Evolutionary conservation across 1,140 invertebrate genomes (phyloP).

Genomic region (Eumaeus atala): DNA sequence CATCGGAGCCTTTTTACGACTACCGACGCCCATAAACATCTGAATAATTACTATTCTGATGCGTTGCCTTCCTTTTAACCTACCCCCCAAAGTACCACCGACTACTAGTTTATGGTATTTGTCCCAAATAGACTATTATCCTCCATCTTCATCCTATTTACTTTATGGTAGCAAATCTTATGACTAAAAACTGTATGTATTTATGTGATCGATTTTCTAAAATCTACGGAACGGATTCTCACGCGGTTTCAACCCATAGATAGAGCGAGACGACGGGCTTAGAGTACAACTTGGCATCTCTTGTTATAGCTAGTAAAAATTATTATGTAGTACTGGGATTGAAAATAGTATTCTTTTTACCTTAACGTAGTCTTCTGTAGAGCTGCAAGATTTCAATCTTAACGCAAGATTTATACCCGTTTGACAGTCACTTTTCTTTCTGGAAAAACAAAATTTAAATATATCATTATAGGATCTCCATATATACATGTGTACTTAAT

Average conservation of each 20-base stretch:
- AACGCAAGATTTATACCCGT: conserved; percentile 38
- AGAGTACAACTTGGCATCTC: background rate
- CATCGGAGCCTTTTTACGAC: too few species aligned
- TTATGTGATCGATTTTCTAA: too few species aligned
- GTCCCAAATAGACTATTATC: background rate
- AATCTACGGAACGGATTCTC: too few species aligned
- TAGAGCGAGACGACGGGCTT: background rate
- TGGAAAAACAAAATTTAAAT: conserved; percentile 30
- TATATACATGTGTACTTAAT: background rate
- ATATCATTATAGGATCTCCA: background rate
- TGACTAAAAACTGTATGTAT: too few species aligned
- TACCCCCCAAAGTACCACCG: too few species aligned
- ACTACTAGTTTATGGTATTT: background rate
- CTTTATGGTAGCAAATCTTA: too few species aligned
- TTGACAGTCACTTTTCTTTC: conserved; percentile 48
- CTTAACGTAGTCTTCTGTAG: conserved; percentile 16
- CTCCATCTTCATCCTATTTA: too few species aligned
- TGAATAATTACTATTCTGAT: too few species aligned
- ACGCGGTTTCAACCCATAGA: too few species aligned
- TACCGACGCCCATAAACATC: too few species aligned
- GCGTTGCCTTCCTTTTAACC: too few species aligned
- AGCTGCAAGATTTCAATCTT: conserved; percentile 25
- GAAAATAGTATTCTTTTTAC: background rate
- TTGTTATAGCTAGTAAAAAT: background rate
- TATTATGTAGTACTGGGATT: too few species aligned